Percentiles rank a stretch among this genome's conserved stretches.
Conservation (phyloP, 2,888 invertebrate species). For the Elegia similella region DNA sequence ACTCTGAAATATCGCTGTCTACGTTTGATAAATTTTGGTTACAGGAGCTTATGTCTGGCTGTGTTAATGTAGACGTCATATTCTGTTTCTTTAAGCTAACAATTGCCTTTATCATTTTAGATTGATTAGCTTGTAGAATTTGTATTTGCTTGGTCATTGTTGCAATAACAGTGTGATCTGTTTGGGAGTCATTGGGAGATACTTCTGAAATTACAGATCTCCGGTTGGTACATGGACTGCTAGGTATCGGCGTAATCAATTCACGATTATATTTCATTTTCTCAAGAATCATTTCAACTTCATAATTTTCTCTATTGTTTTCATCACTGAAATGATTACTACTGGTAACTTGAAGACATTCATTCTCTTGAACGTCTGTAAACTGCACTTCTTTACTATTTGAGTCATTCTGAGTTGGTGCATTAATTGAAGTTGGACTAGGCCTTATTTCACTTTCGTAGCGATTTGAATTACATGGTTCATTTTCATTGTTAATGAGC, state of each 20-base stretch:
- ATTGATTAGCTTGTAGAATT: too few species aligned
- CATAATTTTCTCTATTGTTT: slow-evolving; percentile 39
- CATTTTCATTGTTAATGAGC: neutral
- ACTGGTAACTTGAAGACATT: slow-evolving; percentile 49
- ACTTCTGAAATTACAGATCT: slow-evolving; percentile 16
- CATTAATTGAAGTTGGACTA: neutral
- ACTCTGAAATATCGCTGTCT: neutral
- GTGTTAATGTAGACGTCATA: slow-evolving; percentile 30
- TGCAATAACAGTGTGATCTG: neutral
- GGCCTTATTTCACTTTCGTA: neutral
- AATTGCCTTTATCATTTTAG: too few species aligned
- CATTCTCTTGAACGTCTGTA: slow-evolving; percentile 27
- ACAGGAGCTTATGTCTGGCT: neutral
- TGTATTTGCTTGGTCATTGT: too few species aligned
- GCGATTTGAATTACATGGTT: neutral
- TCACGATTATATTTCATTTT: slow-evolving; percentile 46
- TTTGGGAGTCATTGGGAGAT: neutral
- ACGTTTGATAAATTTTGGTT: neutral
- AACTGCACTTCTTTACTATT: neutral
- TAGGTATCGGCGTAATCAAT: slow-evolving; percentile 57
- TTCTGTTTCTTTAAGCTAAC: slow-evolving; percentile 12
- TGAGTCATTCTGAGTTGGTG: slow-evolving; percentile 4
- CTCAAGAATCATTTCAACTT: slow-evolving; percentile 58
- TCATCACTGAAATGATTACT: slow-evolving; percentile 38
- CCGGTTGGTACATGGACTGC: slow-evolving; percentile 40